Base-by-base conservation (phyloP, 2,797 vertebrate genomes). In the Chlorospingus flavigularis region DNA sequence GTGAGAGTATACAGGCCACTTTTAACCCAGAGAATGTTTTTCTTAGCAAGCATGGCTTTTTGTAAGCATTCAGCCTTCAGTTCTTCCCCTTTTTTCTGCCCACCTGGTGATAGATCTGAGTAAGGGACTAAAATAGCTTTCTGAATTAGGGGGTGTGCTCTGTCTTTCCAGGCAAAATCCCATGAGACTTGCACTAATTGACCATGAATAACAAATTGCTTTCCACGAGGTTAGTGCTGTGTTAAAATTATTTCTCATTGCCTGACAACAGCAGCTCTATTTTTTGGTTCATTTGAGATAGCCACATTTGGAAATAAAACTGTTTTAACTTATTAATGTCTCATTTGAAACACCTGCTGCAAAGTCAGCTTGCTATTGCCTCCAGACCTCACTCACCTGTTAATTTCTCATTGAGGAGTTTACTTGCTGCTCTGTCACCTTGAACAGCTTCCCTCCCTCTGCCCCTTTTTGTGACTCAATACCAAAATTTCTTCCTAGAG, bases 181-280 rank as follows among this genome's bases (percentile, higher is more conserved):
- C 47, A 2, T 21, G 57, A 80, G 60, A 45, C 51, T 92, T 90
- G 48, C 30, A 8, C 7, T 91, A 67, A 79, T 15, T 62, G 80
- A 51, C 30, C 39, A 2, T 23, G 42, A 74, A 43, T 76, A 85
- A 74, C 51, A 72, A 83, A 70, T 53, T 40, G 18, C 37, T 51
- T 67, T 67, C 58, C 60, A 11, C 0, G 0, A 71, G 23, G 23
- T n/a, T 63, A 26, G 30, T 0, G 0, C 17, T 30, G 9, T 73
- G n/a, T 66, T 78, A 18, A 57, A 83, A 43, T 17, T 37, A 14
- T 70, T 86, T 77, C 48, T 74, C 6, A 9, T 70, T 79, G 39
- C 30, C 78, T 63, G 73, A 39, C 33, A 20, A 40, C 47, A 73
- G n/a, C 42, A 62, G 17, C 2, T 0, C 7, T 76, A 2, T 43